Conservation (phyloP, 2,888 invertebrate species). For the Ornithoptera priamus region DNA sequence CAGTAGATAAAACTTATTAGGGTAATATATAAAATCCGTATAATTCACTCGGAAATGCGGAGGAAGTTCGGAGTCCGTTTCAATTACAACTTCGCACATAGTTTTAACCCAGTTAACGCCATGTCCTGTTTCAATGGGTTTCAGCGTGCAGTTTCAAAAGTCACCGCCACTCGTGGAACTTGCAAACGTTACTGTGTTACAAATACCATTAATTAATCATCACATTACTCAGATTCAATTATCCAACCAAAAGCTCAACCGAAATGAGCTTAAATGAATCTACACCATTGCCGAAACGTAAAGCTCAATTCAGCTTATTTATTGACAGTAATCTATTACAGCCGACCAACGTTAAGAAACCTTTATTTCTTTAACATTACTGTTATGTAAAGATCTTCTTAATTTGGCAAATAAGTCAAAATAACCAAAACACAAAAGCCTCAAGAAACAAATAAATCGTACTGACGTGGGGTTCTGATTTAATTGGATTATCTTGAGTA, state of each 20-base stretch:
- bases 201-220: slow-evolving; percentile 14
- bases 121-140: slow-evolving; percentile 31
- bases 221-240: slow-evolving; percentile 28
- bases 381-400: slow-evolving; percentile 35
- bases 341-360: slow-evolving; percentile 31
- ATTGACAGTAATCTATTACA: slow-evolving; percentile 67
- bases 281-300: slow-evolving; percentile 54
- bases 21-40: not conserved
- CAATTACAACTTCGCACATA: slow-evolving; percentile 47
- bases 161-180: no score
- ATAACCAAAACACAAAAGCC: slow-evolving; percentile 43
- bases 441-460: slow-evolving; percentile 25
- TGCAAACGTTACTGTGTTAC: no score
- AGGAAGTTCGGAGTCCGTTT: slow-evolving; percentile 33
- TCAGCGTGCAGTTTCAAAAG: no score
- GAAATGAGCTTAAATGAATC: slow-evolving; percentile 63
- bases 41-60: slow-evolving; percentile 6
- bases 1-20: not conserved
- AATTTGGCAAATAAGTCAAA: slow-evolving; percentile 36
- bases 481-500: slow-evolving; percentile 41
- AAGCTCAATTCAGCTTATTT: slow-evolving; percentile 67
- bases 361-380: slow-evolving; percentile 28
- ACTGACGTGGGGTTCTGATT: slow-evolving; percentile 19
- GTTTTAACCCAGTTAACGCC: slow-evolving; percentile 47
- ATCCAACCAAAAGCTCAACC: slow-evolving; percentile 40